Evolutionary conservation across 1,140 invertebrate genomes (phyloP).

Genomic region (Cyphomyrmex costatus): DNA sequence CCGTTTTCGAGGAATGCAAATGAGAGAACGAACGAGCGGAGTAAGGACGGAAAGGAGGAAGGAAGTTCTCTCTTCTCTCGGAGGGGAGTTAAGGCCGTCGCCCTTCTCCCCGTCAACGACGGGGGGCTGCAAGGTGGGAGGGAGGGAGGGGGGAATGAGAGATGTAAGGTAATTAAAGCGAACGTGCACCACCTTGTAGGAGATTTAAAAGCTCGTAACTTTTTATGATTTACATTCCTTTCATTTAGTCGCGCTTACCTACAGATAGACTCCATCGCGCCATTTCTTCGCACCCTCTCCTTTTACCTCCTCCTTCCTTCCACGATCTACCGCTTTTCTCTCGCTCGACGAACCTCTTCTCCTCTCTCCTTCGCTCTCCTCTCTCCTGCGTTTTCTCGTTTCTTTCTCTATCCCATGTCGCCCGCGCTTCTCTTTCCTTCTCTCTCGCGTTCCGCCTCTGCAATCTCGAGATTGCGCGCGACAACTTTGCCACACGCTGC

Average conservation of each 20-base stretch:
- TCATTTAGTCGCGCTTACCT: constrained; percentile 86
- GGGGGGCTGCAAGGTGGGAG: constrained; percentile 57
- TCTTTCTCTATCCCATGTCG: constrained; percentile 6
- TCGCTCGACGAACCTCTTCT: constrained; percentile 8
- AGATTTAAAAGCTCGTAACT: constrained; percentile 88
- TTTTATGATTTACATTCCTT: constrained; percentile 88
- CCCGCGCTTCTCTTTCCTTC: constrained; percentile 42
- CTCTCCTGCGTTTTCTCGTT: constrained; percentile 18
- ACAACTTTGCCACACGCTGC: constrained; percentile 70
- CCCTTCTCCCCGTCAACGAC: constrained; percentile 39
- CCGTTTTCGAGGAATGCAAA: constrained; percentile 84
- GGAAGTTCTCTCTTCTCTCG: constrained; percentile 55
- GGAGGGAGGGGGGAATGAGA: constrained; percentile 83
- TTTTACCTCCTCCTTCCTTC: background rate
- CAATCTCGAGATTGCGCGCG: constrained; percentile 75
- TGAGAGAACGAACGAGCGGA: constrained; percentile 77
- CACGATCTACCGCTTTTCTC: constrained; percentile 25
- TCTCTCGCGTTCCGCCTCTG: constrained; percentile 75
- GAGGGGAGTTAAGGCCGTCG: constrained; percentile 31
- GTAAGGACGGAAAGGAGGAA: constrained; percentile 39
- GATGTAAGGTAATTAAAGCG: constrained; percentile 87
- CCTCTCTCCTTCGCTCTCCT: constrained; percentile 1
- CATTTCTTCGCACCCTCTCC: constrained; percentile 68
- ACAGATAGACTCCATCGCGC: constrained; percentile 81
- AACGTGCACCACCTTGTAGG: constrained; percentile 86